Percentiles rank a stretch among this genome's conserved stretches.
Evolutionary conservation across 1,140 invertebrate species (phyloP).

Genomic region (Diplogasteroides magnus): DNA sequence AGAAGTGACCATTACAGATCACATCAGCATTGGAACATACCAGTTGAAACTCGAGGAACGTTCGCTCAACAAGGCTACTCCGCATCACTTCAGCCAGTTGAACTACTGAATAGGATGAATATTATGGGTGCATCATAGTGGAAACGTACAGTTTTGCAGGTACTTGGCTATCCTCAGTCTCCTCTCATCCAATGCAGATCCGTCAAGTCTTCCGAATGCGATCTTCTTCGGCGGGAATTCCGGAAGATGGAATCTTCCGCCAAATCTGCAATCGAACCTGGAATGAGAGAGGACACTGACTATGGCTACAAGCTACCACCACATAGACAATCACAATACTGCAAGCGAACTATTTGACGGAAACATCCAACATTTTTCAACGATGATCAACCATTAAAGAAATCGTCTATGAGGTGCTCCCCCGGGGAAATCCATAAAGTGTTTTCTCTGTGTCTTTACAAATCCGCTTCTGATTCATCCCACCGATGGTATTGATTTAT

Average conservation of each 20-base stretch:
- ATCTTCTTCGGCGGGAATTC: constrained; percentile 82
- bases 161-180: constrained; percentile 82
- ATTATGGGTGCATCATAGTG: constrained; percentile 16
- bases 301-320: not conserved
- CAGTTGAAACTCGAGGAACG: constrained; percentile 57
- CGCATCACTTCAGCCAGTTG: constrained; percentile 22
- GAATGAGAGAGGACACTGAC: not conserved
- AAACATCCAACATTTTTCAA: not conserved
- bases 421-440: too few species aligned
- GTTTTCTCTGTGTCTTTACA: too few species aligned
- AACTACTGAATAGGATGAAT: constrained; percentile 23
- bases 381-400: not conserved
- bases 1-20: too few species aligned
- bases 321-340: not conserved
- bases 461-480: too few species aligned
- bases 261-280: constrained; percentile 57
- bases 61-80: constrained; percentile 20
- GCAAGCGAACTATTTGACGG: not conserved
- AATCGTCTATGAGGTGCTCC: too few species aligned
- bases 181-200: constrained; percentile 77
- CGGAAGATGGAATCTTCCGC: constrained; percentile 63
- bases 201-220: constrained; percentile 71
- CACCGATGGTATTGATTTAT: constrained; percentile 55
- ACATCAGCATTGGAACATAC: constrained; percentile 79
- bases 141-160: constrained; percentile 72